Base-by-base conservation (phyloP, 1,140 invertebrate genomes). In the Drosophila kepulauana region DNA sequence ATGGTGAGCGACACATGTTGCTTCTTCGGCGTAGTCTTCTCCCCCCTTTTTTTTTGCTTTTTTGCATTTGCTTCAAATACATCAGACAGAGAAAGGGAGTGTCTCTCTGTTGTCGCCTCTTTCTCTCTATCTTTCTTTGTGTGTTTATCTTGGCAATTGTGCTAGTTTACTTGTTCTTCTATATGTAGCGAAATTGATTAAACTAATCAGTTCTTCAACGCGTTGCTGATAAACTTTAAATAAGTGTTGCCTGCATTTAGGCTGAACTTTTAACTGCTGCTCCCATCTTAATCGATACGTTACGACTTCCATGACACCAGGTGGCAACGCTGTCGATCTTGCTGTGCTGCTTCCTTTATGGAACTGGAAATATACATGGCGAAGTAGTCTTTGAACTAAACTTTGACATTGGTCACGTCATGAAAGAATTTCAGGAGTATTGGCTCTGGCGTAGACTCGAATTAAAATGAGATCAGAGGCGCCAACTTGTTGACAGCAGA, bases 181-280 rank as follows among this genome's bases (percentile, higher is more conserved):
- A 33, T 35, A 7, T 54, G 51, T 54, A 35, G 15, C 13, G 20
- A 30, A 33, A 33, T 33, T 54, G 3, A 13, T 35, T 52, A 54
- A 54, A 35, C 51, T 35, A 15, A 33, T 54, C 51, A 52, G 11
- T 54, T 8, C 10, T 54, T 33, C 13, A 33, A 13, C n/a, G 10
- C 11, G n/a, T 54, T 33, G 28, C 28, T 15, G 6, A 15, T 43
- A 15, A 20, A 20, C 11, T 30, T 52, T 57, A 57, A 15, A 33
- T 7, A 54, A 35, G 2, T 41, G 54, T 57, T 41, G 54, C 54
- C 8, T 57, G 15, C 35, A 41, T 57, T 57, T 57, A 57, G 54
- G 54, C 54, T 38, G 54, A 20, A 8, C 10, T n/a, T 57, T 25
- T 11, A 57, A 41, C 25, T 57, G 54, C 16, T 43, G 54, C 15